Evolutionary conservation across 92 coral and sea anemone genomes (phyloP).

Genomic region (Phymanthus crucifer): DNA sequence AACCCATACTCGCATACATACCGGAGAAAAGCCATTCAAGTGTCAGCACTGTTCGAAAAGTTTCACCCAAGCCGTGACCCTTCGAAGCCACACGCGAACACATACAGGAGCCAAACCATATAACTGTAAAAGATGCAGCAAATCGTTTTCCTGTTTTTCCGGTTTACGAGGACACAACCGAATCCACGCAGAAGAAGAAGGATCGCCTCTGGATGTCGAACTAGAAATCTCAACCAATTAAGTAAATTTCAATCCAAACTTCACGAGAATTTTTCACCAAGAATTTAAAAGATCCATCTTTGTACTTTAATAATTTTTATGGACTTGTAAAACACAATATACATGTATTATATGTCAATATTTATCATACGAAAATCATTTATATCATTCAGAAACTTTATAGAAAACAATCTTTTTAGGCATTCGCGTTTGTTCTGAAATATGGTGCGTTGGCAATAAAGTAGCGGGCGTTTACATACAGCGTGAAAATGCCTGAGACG

Average conservation of each 20-base stretch:
- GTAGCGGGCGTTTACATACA: no score
- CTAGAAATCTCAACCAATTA: conserved; percentile 27
- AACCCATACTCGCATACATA: conserved; percentile 97
- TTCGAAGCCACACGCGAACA: conserved; percentile 97
- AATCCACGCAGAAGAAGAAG: conserved; percentile 78
- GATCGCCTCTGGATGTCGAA: conserved; percentile 28
- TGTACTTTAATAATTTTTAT: neutral
- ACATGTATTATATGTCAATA: neutral
- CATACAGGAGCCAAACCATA: conserved; percentile 95
- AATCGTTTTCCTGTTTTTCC: conserved; percentile 96
- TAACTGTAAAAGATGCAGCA: conserved; percentile 89
- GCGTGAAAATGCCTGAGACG: no score
- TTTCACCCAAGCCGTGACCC: conserved; percentile 97
- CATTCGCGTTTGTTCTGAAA: neutral
- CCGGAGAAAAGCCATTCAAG: conserved; percentile 95
- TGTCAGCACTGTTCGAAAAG: conserved; percentile 95
- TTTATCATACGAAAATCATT: neutral
- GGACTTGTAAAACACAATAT: neutral
- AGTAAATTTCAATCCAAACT: neutral
- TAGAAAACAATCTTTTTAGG: neutral
- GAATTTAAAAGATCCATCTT: neutral
- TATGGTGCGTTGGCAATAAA: neutral
- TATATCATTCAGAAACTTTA: neutral
- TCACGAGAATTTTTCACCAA: neutral
- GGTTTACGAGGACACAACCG: conserved; percentile 94